These are phyloP conservation scores for Meloidogyne floridensis DNA, from an alignment of 1,140 invertebrate species.

Conservation along the genomic window DNA sequence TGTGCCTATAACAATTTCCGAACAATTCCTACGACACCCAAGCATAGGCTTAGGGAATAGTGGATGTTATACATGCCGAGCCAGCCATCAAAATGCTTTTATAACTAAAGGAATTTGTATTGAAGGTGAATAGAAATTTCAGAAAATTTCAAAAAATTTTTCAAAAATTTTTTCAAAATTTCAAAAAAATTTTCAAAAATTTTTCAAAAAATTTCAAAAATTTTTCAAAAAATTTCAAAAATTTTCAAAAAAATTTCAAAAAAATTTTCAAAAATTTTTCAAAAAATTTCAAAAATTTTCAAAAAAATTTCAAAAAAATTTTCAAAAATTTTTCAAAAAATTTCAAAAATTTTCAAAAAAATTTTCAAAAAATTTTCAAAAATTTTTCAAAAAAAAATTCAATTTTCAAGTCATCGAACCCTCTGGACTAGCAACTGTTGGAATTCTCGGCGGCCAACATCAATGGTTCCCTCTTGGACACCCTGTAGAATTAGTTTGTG, in stretches of 20 bases:
- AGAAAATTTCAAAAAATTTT: not conserved
- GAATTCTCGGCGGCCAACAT: constrained; percentile 59
- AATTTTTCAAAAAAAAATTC: too few species aligned
- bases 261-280: not conserved
- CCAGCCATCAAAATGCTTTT: constrained; percentile 59
- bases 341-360: not conserved
- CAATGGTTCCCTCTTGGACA: constrained; percentile 62
- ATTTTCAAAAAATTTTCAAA: constrained; percentile 18
- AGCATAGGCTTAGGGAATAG: constrained; percentile 60
- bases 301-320: too few species aligned
- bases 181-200: constrained; percentile 18
- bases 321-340: constrained; percentile 26
- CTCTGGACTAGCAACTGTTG: constrained; percentile 55
- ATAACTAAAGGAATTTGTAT: constrained; percentile 66
- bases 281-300: not conserved
- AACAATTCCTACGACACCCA: constrained; percentile 64
- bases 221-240: not conserved
- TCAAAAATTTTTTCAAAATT: constrained; percentile 26
- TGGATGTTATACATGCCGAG: constrained; percentile 62
- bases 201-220: constrained; percentile 19
- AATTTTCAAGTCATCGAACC: constrained; percentile 55
- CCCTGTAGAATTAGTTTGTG: constrained; percentile 58
- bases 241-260: constrained; percentile 27
- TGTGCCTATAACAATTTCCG: constrained; percentile 63
- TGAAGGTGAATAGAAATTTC: constrained; percentile 46